Conservation (phyloP, 2,113 vertebrate genomes). For the Oophaga pumilio region DNA sequence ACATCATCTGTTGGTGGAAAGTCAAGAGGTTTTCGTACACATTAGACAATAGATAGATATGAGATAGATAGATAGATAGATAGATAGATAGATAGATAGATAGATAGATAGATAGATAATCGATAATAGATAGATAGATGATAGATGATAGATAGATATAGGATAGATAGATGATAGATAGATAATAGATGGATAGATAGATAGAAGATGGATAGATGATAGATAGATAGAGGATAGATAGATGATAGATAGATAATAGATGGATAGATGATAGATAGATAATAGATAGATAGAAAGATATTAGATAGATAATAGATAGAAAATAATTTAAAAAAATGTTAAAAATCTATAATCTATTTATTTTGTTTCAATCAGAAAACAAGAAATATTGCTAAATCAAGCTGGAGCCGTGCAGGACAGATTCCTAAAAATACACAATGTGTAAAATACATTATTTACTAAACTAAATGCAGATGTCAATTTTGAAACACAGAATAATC, state of each 20-base stretch:
- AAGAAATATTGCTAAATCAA: not conserved
- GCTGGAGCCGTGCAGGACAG: not conserved
- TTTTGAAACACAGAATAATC: conserved; percentile 75
- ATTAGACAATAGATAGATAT: conserved; percentile 3
- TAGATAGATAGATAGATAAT: conserved; percentile 1
- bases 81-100: conserved; percentile 9
- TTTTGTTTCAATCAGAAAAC: too few species aligned
- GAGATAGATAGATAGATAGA: conserved; percentile 4
- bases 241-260: not conserved
- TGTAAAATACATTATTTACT: conserved; percentile 54
- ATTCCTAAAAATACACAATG: conserved; percentile 18
- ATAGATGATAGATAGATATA: not conserved
- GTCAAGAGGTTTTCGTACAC: too few species aligned
- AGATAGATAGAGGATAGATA: not conserved
- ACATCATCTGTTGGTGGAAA: too few species aligned
- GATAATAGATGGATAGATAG: conserved; percentile 8
- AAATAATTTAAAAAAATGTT: too few species aligned
- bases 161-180: conserved; percentile 28
- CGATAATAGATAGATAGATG: not conserved
- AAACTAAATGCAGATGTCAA: conserved; percentile 78
- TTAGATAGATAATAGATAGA: not conserved
- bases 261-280: not conserved
- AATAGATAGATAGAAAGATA: conserved; percentile 25
- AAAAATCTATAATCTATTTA: too few species aligned
- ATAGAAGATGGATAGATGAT: not conserved